Evolutionary conservation across 2,113 vertebrate genomes (phyloP).

Genomic region (Nothobranchius kuhntae): DNA sequence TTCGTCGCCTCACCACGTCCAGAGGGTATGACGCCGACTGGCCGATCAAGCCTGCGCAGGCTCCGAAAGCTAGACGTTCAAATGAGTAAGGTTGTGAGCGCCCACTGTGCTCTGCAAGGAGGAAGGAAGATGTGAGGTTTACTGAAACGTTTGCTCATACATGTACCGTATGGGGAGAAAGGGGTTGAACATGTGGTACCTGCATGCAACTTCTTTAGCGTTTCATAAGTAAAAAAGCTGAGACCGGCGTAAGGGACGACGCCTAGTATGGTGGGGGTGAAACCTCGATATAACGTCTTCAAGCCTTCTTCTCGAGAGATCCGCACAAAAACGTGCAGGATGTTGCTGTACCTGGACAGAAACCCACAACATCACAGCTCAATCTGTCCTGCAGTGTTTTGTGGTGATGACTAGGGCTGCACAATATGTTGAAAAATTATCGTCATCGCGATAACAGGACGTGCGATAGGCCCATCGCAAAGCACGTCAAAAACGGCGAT

Average conservation of each 20-base stretch:
- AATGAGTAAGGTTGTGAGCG: slow-evolving; percentile 84
- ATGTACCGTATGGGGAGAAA: neutral
- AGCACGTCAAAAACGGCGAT: too few species aligned
- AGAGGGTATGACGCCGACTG: slow-evolving; percentile 96
- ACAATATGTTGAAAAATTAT: too few species aligned
- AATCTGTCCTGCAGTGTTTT: neutral
- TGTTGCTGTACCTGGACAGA: slow-evolving; percentile 91
- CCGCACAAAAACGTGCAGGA: slow-evolving; percentile 92
- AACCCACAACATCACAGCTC: neutral
- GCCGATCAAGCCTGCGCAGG: slow-evolving; percentile 91
- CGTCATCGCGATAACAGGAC: too few species aligned
- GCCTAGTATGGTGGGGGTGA: slow-evolving; percentile 91
- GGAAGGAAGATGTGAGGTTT: neutral
- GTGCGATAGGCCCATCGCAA: too few species aligned
- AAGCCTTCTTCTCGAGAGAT: slow-evolving; percentile 93
- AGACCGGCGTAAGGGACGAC: slow-evolving; percentile 94
- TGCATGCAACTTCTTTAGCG: slow-evolving; percentile 89
- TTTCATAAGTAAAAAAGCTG: slow-evolving; percentile 98
- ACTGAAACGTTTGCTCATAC: neutral
- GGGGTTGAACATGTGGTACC: slow-evolving; percentile 71
- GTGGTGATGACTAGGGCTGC: neutral
- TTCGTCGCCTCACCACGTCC: slow-evolving; percentile 94
- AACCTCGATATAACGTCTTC: slow-evolving; percentile 91
- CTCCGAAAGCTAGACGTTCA: slow-evolving; percentile 91
- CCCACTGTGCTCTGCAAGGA: slow-evolving; percentile 83